Evolutionary conservation across 2,113 vertebrate species (phyloP), one percentile per base, ranked within the genome.

Genomic region (Anguilla rostrata): DNA sequence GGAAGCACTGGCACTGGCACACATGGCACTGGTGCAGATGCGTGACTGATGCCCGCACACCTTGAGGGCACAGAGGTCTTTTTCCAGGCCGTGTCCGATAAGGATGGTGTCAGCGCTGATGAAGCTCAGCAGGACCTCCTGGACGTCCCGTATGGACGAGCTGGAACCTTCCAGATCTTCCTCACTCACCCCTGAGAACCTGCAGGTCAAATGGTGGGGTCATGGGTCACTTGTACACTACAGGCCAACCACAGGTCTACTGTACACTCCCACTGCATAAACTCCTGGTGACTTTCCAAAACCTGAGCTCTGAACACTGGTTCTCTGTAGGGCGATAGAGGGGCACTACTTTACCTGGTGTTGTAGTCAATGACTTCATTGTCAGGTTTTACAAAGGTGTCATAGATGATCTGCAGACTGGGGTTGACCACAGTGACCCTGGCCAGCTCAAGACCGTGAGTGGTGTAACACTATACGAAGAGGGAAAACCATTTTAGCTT

Each of bases 331-430:
- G 34, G 34, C 34, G 34, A 34, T 34, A 34, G 26, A 43, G 2
- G 56, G 81, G 40, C 22, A 22, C 60, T 22, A 26, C 60, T 26
- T 43, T 94, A 97, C 95, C 95, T 97, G 86, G 90, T 95, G 85
- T 97, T 96, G 81, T 90, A 97, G 92, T 97, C 96, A 82, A 96
- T 90, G 57, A 96, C 91, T 86, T 97, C 94, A 85, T 94, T 93
- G 82, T 93, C 91, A 39, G 96, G 95, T 89, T 92, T 96, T 88
- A 98, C 96, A 91, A 96, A 95, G 0, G 92, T 90, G 84, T 97
- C 96, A 15, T 94, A 97, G 90, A 96, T 63, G 29, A 97, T 93
- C 84, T 95, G 93, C 71, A 97, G 92, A 60, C 92, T 92, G 1
- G 93, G 87, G 90, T 94, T 94, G 39, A 97, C 93, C 90, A 97